Evolutionary conservation across 2,888 invertebrate species (phyloP), one percentile per base, ranked within the genome.

Genomic region (Melanostoma mellinum): DNA sequence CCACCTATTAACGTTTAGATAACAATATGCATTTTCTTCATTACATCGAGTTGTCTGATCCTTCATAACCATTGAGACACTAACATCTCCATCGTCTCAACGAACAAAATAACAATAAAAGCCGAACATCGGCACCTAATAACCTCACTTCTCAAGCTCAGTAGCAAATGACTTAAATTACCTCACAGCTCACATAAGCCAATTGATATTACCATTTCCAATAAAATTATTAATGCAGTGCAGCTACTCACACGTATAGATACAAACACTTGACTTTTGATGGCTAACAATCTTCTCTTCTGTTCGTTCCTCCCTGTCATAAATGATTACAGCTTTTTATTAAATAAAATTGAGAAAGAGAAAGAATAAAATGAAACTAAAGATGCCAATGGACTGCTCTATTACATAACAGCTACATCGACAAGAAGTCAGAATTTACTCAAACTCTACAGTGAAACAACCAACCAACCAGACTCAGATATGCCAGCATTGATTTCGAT

Each of bases 221-320:
- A 36, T 46, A 46, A 46, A 46, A 35, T 9, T 56, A 30, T 30
- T 56, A 56, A 56, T 56, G 10, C 35, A 20, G 10, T 9, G 38
- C 36, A 20, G 30, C 38, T 20, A 20, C 20, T 20, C 20, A 20
- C 1, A 20, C 20, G 20, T 20, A 20, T 20, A 20, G 20, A 20
- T 20, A 40, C 10, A 36, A 56, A 61, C 61, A 48, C 50, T 63
- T 63, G 20, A 46, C 50, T 50, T 63, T 50, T 63, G 63, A 63
- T 63, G 32, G 63, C 48, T 63, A 10, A 36, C n/a, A 20, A 20
- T 20, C 20, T 42, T 42, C 42, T 56, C n/a, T 30, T 40, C 52
- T 33, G 53, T 63, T 63, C 6, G 30, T 8, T 9, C 48, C 60
- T 38, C 48, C 38, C 9, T 36, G 48, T 61, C 40, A 42, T 60